Evolutionary conservation across 2,888 invertebrate genomes (phyloP), one percentile per base, ranked within the genome.

Genomic region (Conomelus anceps): DNA sequence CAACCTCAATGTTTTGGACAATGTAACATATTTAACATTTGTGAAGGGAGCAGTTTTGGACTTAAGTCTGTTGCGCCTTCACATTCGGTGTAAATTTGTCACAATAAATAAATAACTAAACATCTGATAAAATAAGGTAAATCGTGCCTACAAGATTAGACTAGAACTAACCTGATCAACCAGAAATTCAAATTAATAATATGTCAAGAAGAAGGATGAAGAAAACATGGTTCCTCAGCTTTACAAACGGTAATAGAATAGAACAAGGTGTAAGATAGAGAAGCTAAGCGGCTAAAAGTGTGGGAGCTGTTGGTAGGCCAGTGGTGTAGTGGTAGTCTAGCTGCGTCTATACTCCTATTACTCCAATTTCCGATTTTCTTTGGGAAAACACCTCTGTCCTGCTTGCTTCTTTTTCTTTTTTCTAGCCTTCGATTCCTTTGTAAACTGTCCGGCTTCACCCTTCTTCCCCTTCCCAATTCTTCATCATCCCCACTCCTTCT

Each of bases 311-410:
- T 85, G 23, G 85, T 23, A 22, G 17, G 85, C 17, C 24, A 85
- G 85, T 85, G 22, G 85, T 85, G 41, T 41, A 17, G 24, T 85
- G 85, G n/a, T 20, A 63, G n/a, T 84, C 85, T 85, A 23, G 88
- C 23, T 23, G 29, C 88, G 88, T 88, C 41, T 85, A 22, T 85
- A 88, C 26, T 88, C 22, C 85, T 85, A 88, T 88, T 88, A 88
- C 85, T 22, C 88, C 88, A 88, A 88, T 88, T 88, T 88, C 88
- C 88, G 88, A 88, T 88, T 88, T 88, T 88, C 88, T 85, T 88
- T 88, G 85, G 29, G 85, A 85, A 85, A 88, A 88, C 88, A 88
- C 88, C 88, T 34, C 34, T 34, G 13, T 88, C 22, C 88, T 3
- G n/a, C 22, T 17, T 13, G 23, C 24, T 29, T 23, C 20, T 3